Evolutionary conservation across 53 echinoderm and acorn worm genomes (phyloP), one percentile per base, ranked within the genome.

Genomic region (Paelopatides confundens): DNA sequence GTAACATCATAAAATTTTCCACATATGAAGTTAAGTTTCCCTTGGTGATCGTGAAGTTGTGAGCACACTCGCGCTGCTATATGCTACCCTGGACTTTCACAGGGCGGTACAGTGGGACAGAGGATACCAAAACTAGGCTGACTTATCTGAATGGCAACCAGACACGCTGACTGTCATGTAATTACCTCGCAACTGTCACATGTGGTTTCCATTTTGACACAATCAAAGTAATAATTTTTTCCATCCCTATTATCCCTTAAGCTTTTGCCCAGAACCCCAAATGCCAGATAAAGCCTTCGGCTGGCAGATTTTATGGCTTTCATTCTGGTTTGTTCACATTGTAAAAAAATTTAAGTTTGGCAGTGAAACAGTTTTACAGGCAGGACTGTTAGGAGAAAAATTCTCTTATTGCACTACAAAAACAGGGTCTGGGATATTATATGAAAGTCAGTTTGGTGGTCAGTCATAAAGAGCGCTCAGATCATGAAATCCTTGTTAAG

Each of bases 121-220:
- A 67, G n/a, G n/a, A 21, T 29, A 40, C 74, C 51, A 79, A 31
- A 51, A 51, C 52, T 79, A 79, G 79, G 32, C 51, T 50, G 47
- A 79, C 52, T n/a, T 51, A 67, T 15, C 68, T 14, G 17, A 50
- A 79, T 79, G 79, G 32, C 79, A 79, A 48, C 51, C 79, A 79
- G 79, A 79, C 79, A 52, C 17, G 21, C 50, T 74, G 79, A 53
- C 79, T 79, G 79, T 51, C 79, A 79, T 50, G 79, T 79, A 79
- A 79, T 79, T 79, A 79, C 52, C 79, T 79, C 79, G 79, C 79
- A 52, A 79, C 79, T 79, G 79, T 79, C 79, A 79, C 79, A 79
- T 79, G 53, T 79, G 79, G 79, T 79, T 79, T 53, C 79, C 79
- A 79, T 79, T 79, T 50, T 79, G 79, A 79, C 79, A 79, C 79